Base-by-base conservation (phyloP, 2,797 vertebrate species). In the Gymnoscopelus microlampas region DNA sequence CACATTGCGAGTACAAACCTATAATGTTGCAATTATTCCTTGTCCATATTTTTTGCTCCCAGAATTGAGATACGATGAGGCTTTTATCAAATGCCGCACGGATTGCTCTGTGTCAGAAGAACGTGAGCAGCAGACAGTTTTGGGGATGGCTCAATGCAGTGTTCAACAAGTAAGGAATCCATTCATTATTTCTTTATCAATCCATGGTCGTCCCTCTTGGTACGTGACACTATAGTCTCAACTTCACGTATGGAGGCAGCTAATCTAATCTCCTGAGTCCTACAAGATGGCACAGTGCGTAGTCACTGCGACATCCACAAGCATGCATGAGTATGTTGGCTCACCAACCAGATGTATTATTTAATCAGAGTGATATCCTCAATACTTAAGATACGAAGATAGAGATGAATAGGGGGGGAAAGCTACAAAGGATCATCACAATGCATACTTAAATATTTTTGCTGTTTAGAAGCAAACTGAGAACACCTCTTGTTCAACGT, bases 91-190 rank as follows among this genome's bases (percentile, higher is more conserved):
- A 63, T 44, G 55, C 92, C 0, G 79, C 70, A 3, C 83, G 15
- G 63, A 82, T 68, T 3, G 71, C 78, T 2, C 50, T 55, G 68
- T 13, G 53, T 47, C 73, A 82, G 8, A 78, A 80, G 71, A 85
- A 71, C 56, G 10, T 69, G 57, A 53, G 88, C 78, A 79, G 82
- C 82, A 92, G 97, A 79, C 76, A 56, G 56, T 96, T 99, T 88
- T 99, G 98, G 98, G 94, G 95, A 0, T 99, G 98, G 98, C 91
- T 99, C 76, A 99, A 99, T 54, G 92, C 97, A 0, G 95, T 99
- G 39, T 99, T 99, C 87, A 99, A 99, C 94, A 97, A 95, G 98
- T 99, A 90, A 95, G 93, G 15, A 5, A 23, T 12, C 26, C 8
- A 44, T 2, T 6, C 35, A 7, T 23, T 14, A 39, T 47, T 2